Evolutionary conservation across 2,888 invertebrate genomes (phyloP).

Genomic region (Tinea trinotella): DNA sequence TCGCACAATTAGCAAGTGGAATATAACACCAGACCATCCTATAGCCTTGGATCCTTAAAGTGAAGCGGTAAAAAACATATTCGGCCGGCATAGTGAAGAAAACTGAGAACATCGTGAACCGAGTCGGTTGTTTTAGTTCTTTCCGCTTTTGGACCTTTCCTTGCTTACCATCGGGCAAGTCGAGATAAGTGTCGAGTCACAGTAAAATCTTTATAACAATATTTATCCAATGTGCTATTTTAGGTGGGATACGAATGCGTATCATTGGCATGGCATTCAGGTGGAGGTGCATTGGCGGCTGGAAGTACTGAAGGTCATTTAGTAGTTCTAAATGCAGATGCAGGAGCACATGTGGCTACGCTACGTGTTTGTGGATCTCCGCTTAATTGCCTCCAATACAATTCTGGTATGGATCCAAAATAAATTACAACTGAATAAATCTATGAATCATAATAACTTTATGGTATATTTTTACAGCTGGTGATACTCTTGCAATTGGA

Average conservation of each 20-base stretch:
- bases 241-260: constrained; percentile 90
- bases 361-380: constrained; percentile 90
- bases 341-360: constrained; percentile 87
- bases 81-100: no score
- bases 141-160: no score
- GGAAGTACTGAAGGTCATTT: constrained; percentile 93
- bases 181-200: background rate
- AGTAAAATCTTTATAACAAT: no score
- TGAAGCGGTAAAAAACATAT: no score
- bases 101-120: no score
- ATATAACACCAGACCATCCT: no score
- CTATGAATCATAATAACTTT: background rate
- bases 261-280: constrained; percentile 89
- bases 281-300: constrained; percentile 88
- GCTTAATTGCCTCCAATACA: constrained; percentile 88
- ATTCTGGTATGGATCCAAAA: constrained; percentile 77
- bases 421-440: background rate
- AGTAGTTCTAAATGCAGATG: constrained; percentile 87
- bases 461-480: constrained; percentile 69
- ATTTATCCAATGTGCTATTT: no score
- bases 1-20: no score
- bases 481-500: constrained; percentile 89
- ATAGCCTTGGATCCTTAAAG: no score
- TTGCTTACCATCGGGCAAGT: no score
- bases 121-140: no score